Evolutionary conservation across 1,140 invertebrate genomes (phyloP).

Genomic region (Rhagoletis pomonella): DNA sequence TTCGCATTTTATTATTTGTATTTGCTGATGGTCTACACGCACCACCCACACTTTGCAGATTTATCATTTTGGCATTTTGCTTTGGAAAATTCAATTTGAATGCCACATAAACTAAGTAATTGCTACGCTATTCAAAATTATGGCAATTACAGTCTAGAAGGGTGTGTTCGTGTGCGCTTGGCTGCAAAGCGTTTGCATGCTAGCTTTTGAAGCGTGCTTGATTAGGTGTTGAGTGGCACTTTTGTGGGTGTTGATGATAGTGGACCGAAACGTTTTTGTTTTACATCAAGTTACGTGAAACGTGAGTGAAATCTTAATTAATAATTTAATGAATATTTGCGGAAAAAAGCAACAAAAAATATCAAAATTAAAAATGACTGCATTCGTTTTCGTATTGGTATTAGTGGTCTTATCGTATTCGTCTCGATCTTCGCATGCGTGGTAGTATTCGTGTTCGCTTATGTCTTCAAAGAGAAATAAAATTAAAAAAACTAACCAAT

Average conservation of each 20-base stretch:
- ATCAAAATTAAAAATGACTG: too few relatives aligned
- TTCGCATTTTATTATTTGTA: not conserved
- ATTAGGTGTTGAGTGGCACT: conserved; percentile 6
- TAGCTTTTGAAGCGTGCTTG: conserved; percentile 21
- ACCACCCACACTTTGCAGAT: conserved; percentile 31
- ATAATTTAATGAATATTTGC: not conserved
- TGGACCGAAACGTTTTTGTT: not conserved
- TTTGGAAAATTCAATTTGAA: conserved; percentile 33
- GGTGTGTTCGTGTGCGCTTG: not conserved
- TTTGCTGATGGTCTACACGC: not conserved
- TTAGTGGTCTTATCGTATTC: too few relatives aligned
- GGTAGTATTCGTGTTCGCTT: too few relatives aligned
- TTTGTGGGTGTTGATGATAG: conserved; percentile 13
- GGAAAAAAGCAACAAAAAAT: too few relatives aligned
- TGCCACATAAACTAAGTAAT: conserved; percentile 21
- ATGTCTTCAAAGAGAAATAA: too few relatives aligned
- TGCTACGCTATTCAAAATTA: not conserved
- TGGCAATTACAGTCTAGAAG: conserved; percentile 7
- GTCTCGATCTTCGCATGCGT: too few relatives aligned
- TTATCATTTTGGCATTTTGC: conserved; percentile 43
- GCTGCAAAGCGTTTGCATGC: not conserved
- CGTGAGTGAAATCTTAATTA: not conserved
- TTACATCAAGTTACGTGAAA: too few relatives aligned
- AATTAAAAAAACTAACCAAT: too few relatives aligned
- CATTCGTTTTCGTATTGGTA: too few relatives aligned